phyloP scores from a whole-genome alignment of 1,140 invertebrate genomes.

The Drosophila teissieri region DNA sequence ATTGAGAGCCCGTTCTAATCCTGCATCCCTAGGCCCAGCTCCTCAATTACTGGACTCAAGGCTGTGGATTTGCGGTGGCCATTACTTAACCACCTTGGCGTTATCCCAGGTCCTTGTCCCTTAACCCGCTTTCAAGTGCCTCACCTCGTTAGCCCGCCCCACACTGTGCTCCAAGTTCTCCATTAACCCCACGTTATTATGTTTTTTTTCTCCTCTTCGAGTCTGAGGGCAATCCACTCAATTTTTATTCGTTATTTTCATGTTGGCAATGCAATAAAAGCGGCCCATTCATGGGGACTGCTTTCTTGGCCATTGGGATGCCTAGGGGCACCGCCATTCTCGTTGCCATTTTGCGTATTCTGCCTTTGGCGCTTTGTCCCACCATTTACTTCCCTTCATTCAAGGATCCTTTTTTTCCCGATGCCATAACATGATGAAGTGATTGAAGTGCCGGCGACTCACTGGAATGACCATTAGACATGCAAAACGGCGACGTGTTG shows the following conservation, averaged over 20 bases:
- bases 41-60: conserved; percentile 39
- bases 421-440: conserved; percentile 70
- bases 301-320: conserved; percentile 12
- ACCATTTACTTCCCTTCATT: conserved; percentile 1
- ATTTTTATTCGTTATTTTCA: conserved; percentile 76
- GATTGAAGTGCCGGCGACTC: conserved; percentile 70
- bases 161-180: background rate
- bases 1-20: conserved; percentile 7
- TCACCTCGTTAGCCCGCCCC: conserved; percentile 10
- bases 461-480: conserved; percentile 64
- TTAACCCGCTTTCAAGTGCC: conserved; percentile 1
- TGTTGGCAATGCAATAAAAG: conserved; percentile 58
- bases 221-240: conserved; percentile 65
- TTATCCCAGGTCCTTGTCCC: conserved; percentile 1
- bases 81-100: conserved; percentile 11
- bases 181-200: background rate
- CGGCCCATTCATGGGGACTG: conserved; percentile 22
- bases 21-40: conserved; percentile 3
- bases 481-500: conserved; percentile 72
- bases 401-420: background rate
- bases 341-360: conserved; percentile 24
- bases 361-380: background rate
- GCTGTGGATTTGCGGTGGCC: conserved; percentile 29
- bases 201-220: background rate
- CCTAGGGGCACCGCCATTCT: conserved; percentile 13